Evolutionary conservation across 2,888 invertebrate genomes (phyloP), one percentile per base, ranked within the genome.

Genomic region (Auanema freiburgensis): DNA sequence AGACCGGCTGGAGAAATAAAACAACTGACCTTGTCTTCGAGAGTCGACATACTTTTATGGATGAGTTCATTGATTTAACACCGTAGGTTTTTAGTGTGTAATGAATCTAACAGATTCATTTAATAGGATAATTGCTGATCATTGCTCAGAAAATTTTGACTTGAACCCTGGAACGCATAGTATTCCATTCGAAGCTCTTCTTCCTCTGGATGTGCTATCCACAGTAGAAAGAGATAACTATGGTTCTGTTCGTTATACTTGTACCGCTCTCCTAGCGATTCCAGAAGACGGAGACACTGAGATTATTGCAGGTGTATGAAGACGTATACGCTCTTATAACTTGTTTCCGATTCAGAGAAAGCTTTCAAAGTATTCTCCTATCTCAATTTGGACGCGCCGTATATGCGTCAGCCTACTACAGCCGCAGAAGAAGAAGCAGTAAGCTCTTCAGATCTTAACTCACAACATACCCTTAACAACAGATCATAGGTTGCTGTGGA

Each of bases 241-340:
- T 61, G 80, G 80, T 12, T 67, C 55, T 49, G 72, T 81, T 33
- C 70, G 78, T 43, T 81, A 79, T 63, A 78, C 74, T 43, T 80
- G 79, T 62, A 73, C 80, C 11, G 81, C 81, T 3, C 62, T 79
- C 1, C 68, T 81, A 66, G 79, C 78, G 44, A 71, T 81, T n/a
- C 78, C 80, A 2, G 81, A 81, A 52, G 74, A 76, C 44, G 81
- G 80, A 12, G 81, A 78, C 33, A 81, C 76, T n/a, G 77, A 81
- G 59, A 67, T 81, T 14, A 69, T 81, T n/a, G 77, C 81, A 43
- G 79, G 79, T 79, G n/a, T 53, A 46, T 11, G 14, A 43, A 11
- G 11, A 14, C 43, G 46, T 18, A 5, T 46, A 21, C 10, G 46
- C 46, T 10, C 3, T 46, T 6, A 18, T 46, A 10, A 10, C 16